phyloP scores from a whole-genome alignment of 2,888 invertebrate genomes.

The Phragmatobia fuliginosa region DNA sequence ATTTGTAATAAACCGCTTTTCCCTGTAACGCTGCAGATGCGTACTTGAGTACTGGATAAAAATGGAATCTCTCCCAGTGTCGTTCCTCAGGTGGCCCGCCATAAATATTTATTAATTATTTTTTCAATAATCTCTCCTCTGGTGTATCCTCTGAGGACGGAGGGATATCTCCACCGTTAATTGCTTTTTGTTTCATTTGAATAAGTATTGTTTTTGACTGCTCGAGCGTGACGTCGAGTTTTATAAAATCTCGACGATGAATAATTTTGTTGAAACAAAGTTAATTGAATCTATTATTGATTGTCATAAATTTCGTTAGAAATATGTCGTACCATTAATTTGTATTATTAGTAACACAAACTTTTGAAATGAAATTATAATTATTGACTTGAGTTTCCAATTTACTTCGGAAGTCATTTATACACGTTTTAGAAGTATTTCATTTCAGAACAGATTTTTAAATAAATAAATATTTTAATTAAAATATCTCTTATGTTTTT shows the following conservation, averaged over 20 bases:
- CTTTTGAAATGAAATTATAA: constrained; percentile 28
- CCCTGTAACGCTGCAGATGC: constrained; percentile 81
- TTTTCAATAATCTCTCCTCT: constrained; percentile 86
- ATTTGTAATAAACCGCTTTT: constrained; percentile 93
- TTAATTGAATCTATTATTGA: constrained; percentile 74
- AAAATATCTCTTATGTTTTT: too few species aligned
- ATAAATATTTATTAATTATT: constrained; percentile 87
- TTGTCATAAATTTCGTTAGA: constrained; percentile 53
- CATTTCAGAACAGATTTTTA: neutral
- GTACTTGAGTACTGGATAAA: constrained; percentile 80
- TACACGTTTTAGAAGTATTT: neutral
- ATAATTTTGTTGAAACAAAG: constrained; percentile 75
- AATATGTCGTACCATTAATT: constrained; percentile 41
- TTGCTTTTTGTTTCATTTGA: constrained; percentile 87
- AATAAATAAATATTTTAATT: neutral
- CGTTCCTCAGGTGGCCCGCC: constrained; percentile 84
- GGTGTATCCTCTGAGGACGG: constrained; percentile 79
- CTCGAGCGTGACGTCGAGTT: constrained; percentile 76
- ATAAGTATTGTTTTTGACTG: constrained; percentile 87
- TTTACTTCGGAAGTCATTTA: neutral
- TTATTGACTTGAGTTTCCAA: neutral
- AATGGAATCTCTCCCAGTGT: constrained; percentile 73
- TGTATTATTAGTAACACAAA: constrained; percentile 29
- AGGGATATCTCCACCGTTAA: constrained; percentile 84
- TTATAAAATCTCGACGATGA: constrained; percentile 81